Base-by-base conservation (phyloP, 2,888 invertebrate species). In the Catonia carolina region DNA sequence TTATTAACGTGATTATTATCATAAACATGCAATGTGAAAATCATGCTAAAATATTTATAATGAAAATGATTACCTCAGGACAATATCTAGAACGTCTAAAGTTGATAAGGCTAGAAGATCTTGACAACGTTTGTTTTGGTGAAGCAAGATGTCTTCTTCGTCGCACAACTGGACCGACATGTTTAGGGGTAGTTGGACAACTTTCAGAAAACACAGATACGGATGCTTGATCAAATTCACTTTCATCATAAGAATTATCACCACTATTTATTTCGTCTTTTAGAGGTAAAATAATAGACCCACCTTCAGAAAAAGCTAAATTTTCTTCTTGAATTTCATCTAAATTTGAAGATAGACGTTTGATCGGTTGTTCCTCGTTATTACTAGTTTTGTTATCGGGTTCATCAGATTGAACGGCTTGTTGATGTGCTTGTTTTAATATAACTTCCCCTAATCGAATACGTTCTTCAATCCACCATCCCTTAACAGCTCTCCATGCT, bases 391-490 rank as follows among this genome's bases (percentile, higher is more conserved):
- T 4, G 8, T 27, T n/a, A 22, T 23, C 42, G 18, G 42, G 18
- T 6, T 42, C 42, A n/a, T n/a, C n/a, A n/a, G n/a, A 22, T 3
- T 22, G 51, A 7, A 60, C 62, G 22, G 62, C 62, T 20, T 61
- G 61, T 36, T 61, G 61, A 14, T 60, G 61, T 14, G 60, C 61
- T 18, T 61, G 61, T 14, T 60, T 58, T 56, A 61, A 58, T 22
- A 64, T 59, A 31, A 58, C 62, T 15, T 62, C 62, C 12, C 55
- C 59, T 12, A 65, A 36, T 2, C 60, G 55, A 17, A 58, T 48
- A 7, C 63, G 53, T 53, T 65, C 65, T 15, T 63, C 64, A 7
- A 61, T 51, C 65, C 64, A 65, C 65, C 65, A 65, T 12, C 62
- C 63, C 33, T 62, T 55, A 41, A 65, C 58, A 17, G 63, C 61